Percentiles rank a stretch among this genome's conserved stretches.
Conservation (phyloP, 2,113 vertebrate genomes). For the Vireo altiloquus region DNA sequence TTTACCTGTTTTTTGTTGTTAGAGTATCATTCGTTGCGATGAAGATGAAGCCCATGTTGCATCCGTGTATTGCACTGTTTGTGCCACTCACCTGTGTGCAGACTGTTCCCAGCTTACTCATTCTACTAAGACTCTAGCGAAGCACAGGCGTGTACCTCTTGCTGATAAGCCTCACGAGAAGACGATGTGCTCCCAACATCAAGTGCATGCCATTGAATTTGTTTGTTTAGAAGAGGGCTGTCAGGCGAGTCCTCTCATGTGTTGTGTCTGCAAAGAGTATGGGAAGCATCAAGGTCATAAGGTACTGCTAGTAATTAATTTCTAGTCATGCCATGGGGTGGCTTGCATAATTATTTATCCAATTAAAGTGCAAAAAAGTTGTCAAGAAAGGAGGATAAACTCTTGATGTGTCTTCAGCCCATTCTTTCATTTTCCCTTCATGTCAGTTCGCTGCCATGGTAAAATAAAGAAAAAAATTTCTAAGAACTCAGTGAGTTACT, state of each 20-base stretch:
- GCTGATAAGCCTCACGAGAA: constrained; percentile 98
- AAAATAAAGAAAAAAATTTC: background rate
- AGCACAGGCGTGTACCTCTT: constrained; percentile 93
- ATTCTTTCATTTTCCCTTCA: background rate
- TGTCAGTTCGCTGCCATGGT: background rate
- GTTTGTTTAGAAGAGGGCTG: constrained; percentile 96
- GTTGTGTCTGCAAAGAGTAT: constrained; percentile 98
- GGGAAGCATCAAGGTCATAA: constrained; percentile 99
- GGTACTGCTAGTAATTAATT: constrained; percentile 67
- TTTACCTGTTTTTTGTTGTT: background rate
- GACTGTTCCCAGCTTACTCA: constrained; percentile 95
- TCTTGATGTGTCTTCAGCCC: background rate
- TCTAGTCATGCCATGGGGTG: background rate
- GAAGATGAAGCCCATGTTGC: constrained; percentile 95
- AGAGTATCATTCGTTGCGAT: constrained; percentile 93
- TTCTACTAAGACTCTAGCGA: constrained; percentile 95
- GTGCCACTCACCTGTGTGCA: constrained; percentile 93
- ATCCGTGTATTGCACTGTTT: constrained; percentile 96
- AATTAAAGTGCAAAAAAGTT: background rate
- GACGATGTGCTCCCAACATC: constrained; percentile 94
- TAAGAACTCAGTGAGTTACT: background rate
- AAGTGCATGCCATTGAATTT: constrained; percentile 97
- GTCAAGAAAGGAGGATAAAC: background rate
- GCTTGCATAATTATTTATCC: background rate
- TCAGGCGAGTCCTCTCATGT: constrained; percentile 92